Evolutionary conservation across 2,888 invertebrate species (phyloP), one percentile per base, ranked within the genome.

Genomic region (Ariolimax columbianus): DNA sequence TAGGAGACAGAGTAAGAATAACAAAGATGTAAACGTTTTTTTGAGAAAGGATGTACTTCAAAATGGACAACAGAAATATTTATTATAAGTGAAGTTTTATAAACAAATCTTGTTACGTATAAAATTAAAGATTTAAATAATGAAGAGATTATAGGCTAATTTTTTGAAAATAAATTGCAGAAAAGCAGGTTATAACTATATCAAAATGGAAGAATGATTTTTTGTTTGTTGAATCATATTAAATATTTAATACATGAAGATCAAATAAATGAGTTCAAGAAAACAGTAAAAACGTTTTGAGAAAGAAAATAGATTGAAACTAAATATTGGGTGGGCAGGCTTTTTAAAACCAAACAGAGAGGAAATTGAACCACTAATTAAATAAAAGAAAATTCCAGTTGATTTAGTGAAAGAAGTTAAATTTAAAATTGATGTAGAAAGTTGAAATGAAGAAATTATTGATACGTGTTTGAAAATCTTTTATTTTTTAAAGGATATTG

Each of bases 231-330:
- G 17, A 70, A 70, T 70, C 19, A 70, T 38, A 36, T 70, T 70
- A 72, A 40, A 40, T 38, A 40, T 40, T 72, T 17, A 0, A 43
- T 72, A 40, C 23, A 38, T 72, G 72, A 72, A 23, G n/a, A 72
- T 40, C 40, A 72, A 72, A 40, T 72, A 72, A 40, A 23, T 40
- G n/a, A 72, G 40, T 40, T 72, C 40, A 72, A 40, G 72, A 72
- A 72, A 72, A 40, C 40, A 26, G 40, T 72, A 7, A 72, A 17
- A 3, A 43, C 19, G n/a, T 7, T 72, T 72, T 72, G 72, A 72
- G 40, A 72, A 0, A 72, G 23, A 40, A 2, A 72, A 72, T 72
- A 40, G 26, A 26, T 17, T 72, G 0, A 70, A 47, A 47, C 7
- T 47, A 47, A 47, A 47, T 47, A 14, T 47, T 47, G 47, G 14